phyloP scores from a whole-genome alignment of 2,113 vertebrate species.

The Terrapene triunguis region DNA sequence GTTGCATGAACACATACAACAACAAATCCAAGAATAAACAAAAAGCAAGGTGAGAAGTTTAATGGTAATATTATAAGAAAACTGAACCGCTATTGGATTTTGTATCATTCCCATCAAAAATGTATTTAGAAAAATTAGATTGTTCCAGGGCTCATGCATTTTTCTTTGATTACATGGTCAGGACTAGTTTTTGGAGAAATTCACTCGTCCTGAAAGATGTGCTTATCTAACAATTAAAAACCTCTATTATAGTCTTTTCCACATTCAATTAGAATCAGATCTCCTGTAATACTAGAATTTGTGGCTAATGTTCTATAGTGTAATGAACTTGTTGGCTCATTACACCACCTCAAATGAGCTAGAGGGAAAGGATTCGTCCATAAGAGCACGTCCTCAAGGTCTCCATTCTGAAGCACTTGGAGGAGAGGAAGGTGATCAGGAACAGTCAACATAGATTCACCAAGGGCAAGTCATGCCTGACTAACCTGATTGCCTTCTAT shows the following conservation, averaged over 20 bases:
- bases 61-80: background rate
- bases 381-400: background rate
- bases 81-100: background rate
- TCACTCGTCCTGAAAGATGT: background rate
- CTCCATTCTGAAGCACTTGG: too few species aligned
- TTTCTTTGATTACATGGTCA: background rate
- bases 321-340: background rate
- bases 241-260: background rate
- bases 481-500: too few species aligned
- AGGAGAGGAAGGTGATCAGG: too few species aligned
- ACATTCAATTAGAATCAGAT: rapidly evolving
- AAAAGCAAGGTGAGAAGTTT: background rate
- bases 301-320: background rate
- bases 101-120: background rate
- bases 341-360: background rate
- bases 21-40: background rate
- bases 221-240: background rate
- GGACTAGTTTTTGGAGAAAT: background rate
- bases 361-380: background rate
- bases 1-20: background rate
- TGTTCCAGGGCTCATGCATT: background rate
- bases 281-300: background rate
- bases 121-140: background rate
- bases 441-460: too few species aligned
- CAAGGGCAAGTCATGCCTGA: too few species aligned